A percentile compares a stretch with the other conserved stretches of the same genome.
These are phyloP conservation scores for Bucco capensis DNA, from an alignment of 2,113 vertebrate genomes.

Conservation along the genomic window DNA sequence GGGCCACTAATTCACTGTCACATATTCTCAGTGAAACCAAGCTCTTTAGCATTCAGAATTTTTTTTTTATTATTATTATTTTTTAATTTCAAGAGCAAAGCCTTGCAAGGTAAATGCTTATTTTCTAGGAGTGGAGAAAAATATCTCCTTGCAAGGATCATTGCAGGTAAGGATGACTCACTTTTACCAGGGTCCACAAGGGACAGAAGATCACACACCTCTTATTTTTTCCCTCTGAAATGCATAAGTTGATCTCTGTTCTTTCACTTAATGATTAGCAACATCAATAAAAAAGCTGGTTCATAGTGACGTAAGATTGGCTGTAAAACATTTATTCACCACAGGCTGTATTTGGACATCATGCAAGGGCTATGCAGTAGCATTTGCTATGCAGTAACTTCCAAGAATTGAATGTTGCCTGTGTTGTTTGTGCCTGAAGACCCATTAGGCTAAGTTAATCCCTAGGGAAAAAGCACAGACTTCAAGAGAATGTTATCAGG, in stretches of 20 bases:
- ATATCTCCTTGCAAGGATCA: neutral
- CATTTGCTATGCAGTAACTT: neutral
- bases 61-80: neutral
- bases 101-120: neutral
- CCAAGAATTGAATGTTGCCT: conserved; percentile 7
- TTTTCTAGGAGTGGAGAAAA: neutral
- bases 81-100: neutral
- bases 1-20: conserved; percentile 64
- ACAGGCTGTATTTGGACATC: neutral
- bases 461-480: neutral
- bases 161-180: neutral
- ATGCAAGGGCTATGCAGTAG: neutral
- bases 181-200: neutral
- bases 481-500: conserved; percentile 34
- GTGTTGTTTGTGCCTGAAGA: conserved; percentile 8
- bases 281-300: neutral
- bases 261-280: neutral
- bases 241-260: neutral
- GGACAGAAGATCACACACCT: neutral
- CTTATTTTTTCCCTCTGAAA: neutral
- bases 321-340: neutral
- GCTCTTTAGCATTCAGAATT: neutral
- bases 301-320: neutral
- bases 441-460: conserved; percentile 57
- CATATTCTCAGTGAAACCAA: conserved; percentile 1